Conservation (phyloP, 2,888 invertebrate genomes). For the Tetranychus piercei region DNA sequence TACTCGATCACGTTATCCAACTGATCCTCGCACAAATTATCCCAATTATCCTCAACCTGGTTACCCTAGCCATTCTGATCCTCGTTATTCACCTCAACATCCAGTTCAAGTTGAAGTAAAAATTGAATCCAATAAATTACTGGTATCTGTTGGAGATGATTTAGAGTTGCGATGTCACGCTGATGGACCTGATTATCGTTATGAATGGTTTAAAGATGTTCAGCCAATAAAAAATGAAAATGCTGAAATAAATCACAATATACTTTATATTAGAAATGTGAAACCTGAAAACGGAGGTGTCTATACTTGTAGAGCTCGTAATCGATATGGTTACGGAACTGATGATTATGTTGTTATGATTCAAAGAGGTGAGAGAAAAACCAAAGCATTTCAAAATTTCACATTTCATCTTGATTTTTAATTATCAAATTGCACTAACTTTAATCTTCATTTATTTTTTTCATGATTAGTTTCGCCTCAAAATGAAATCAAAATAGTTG, state of each 20-base stretch:
- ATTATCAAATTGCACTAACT: background rate
- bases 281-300: conserved; percentile 31
- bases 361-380: background rate
- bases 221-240: background rate
- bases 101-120: background rate
- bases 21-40: background rate
- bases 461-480: background rate
- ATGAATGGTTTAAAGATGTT: background rate
- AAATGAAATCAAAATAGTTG: conserved; percentile 26
- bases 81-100: background rate
- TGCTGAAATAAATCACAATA: background rate
- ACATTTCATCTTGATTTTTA: background rate
- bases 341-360: background rate
- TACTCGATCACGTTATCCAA: background rate
- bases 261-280: conserved; percentile 30
- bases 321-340: background rate
- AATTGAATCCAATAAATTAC: background rate
- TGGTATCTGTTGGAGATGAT: conserved; percentile 44
- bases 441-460: background rate
- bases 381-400: background rate
- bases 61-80: background rate
- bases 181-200: background rate
- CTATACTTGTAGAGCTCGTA: conserved; percentile 27
- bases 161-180: conserved; percentile 55
- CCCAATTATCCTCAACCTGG: background rate